Base-by-base conservation (phyloP, 2,797 vertebrate species). In the Bryconaethiops microstoma region DNA sequence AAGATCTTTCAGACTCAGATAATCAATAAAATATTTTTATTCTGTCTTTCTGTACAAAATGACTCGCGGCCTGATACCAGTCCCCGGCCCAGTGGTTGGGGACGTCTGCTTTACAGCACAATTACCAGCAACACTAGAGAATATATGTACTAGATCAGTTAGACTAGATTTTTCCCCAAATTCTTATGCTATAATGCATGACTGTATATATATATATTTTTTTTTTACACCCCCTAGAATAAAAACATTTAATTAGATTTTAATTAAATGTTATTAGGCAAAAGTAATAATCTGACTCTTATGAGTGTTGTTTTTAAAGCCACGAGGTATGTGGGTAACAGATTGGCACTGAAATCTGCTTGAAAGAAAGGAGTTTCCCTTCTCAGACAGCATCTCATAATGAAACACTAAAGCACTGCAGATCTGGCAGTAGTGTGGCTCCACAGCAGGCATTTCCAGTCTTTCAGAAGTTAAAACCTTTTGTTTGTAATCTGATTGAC, bases 401-500 rank as follows among this genome's bases (percentile, higher is more conserved):
- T 84, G 71, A 77, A 88, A 82, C 86, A 54, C n/a, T 6, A 21
- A 67, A 13, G 16, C 2, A 87, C 84, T 87, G 70, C 71, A 72
- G 76, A 59, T 76, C 72, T 76, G 68, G 83, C 81, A 77, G 59
- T 73, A 84, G 77, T 64, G 48, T 65, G 81, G 84, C 82, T 85
- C 83, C 88, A 73, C 64, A 64, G 91, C 16, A 90, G 85, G 82
- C 79, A 81, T 68, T 75, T 74, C 8, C 76, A 83, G 69, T 88
- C 87, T 86, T 50, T 84, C 82, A 88, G 86, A 90, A 83, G 86
- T 86, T 87, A 89, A 90, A 88, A 83, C 84, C 86, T 89, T 90
- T 88, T 89, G 83, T 88, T 88, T 86, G 82, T 90, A 91, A 92
- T 92, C 87, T 90, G 90, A 91, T 91, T 92, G 91, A 92, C 89